Evolutionary conservation across 2,888 invertebrate species (phyloP), one percentile per base, ranked within the genome.

Genomic region (Anagyrus pseudococci): DNA sequence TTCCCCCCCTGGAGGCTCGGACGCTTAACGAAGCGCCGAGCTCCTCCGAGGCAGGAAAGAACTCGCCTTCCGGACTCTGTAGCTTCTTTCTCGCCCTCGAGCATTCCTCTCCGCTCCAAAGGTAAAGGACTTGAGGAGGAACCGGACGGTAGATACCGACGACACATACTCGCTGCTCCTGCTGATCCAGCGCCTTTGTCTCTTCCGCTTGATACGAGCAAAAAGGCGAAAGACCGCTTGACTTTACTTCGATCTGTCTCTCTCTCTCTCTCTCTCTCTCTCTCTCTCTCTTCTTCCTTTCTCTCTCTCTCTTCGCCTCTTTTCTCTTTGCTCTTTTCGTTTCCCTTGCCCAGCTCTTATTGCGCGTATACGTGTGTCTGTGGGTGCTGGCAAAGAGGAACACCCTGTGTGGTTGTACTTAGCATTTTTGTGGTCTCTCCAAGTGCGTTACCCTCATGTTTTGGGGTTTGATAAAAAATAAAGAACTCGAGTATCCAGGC

Each of bases 111-210:
- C 49, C 50, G 50, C 55, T 46, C 13, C 40, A 57, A 29, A 40
- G 46, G 43, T 37, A 23, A n/a, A n/a, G n/a, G n/a, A n/a, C n/a
- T n/a, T n/a, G n/a, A n/a, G n/a, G n/a, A n/a, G n/a, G n/a, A n/a
- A n/a, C n/a, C 15, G 20, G 19, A 19, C 25, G 37, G 23, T 25
- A 55, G 44, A 55, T 33, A 37, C 44, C 46, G 33, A 29, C 6
- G 43, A 33, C 25, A 22, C 33, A 22, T 26, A 47, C 29, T 7
- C 29, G 52, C 52, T 41, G 20, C 53, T 54, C 10, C 25, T 57
- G 59, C 55, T 59, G 59, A 56, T 64, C 59, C 59, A 55, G 56
- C 53, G 64, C 56, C 59, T 64, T 59, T 64, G 55, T 59, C 64
- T 60, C 54, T 63, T 58, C 63, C 63, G 58, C 63, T 63, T 63